Evolutionary conservation across 2,113 vertebrate species (phyloP).

Genomic region (Asarcornis scutulata): DNA sequence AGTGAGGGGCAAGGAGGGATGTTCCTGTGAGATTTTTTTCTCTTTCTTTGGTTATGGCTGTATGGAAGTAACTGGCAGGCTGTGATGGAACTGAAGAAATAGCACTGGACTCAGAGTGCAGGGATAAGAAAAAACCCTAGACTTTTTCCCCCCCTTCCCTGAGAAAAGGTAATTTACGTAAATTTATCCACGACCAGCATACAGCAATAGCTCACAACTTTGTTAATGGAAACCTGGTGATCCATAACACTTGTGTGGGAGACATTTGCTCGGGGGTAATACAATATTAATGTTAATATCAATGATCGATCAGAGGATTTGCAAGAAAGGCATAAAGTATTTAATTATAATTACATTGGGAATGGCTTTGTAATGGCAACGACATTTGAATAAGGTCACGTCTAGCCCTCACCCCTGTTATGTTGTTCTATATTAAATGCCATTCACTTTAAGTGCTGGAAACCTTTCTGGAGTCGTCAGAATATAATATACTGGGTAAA

Average conservation of each 20-base stretch:
- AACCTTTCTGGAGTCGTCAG: conserved; percentile 84
- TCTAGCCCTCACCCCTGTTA: conserved; percentile 88
- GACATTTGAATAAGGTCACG: conserved; percentile 99
- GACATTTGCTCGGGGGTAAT: conserved; percentile 92
- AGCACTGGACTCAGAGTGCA: background rate
- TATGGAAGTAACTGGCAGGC: background rate
- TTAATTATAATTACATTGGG: conserved; percentile 94
- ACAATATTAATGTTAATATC: conserved; percentile 88
- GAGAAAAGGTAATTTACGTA: conserved; percentile 87
- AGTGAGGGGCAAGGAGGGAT: background rate
- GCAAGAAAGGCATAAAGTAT: conserved; percentile 93
- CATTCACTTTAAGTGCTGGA: conserved; percentile 92
- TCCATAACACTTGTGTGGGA: conserved; percentile 87
- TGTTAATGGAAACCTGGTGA: conserved; percentile 98
- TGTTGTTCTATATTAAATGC: conserved; percentile 98
- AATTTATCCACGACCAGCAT: conserved; percentile 78
- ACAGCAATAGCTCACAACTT: conserved; percentile 82
- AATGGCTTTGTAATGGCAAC: conserved; percentile 77
- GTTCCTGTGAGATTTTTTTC: background rate
- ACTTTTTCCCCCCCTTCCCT: conserved; percentile 37
- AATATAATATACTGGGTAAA: conserved; percentile 88
- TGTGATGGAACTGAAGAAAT: background rate
- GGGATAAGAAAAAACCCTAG: background rate
- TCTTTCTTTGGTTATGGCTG: background rate
- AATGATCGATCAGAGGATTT: conserved; percentile 96